These are phyloP conservation scores for Drosophila borealis DNA, from an alignment of 2,888 invertebrate genomes.

Conservation along the genomic window DNA sequence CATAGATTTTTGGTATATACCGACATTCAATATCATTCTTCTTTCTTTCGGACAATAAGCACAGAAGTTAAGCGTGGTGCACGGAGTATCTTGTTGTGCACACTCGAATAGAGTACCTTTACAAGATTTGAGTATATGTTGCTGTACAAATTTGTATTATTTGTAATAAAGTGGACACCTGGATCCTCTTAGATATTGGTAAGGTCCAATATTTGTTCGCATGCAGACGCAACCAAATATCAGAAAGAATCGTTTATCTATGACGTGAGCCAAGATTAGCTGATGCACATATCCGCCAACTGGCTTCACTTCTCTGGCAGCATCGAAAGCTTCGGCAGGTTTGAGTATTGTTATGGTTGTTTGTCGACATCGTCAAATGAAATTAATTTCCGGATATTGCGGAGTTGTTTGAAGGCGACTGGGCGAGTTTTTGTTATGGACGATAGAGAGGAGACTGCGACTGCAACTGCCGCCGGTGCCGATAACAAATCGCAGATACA, in stretches of 20 bases:
- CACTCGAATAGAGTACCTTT: too few species aligned
- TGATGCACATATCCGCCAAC: background rate
- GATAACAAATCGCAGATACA: conserved; percentile 85
- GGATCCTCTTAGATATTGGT: too few species aligned
- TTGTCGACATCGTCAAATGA: conserved; percentile 50
- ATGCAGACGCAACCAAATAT: background rate
- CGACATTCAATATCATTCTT: too few species aligned
- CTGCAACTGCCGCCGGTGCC: conserved; percentile 64
- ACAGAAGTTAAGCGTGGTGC: too few species aligned
- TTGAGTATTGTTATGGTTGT: conserved; percentile 1
- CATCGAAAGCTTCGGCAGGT: background rate
- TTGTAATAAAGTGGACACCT: too few species aligned
- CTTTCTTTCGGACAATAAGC: too few species aligned
- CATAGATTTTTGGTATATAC: too few species aligned
- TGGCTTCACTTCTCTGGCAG: background rate
- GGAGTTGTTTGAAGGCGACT: conserved; percentile 35
- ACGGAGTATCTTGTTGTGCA: too few species aligned
- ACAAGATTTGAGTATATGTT: too few species aligned
- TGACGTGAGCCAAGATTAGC: background rate
- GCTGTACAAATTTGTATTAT: too few species aligned
- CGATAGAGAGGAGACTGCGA: conserved; percentile 45
- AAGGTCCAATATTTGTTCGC: too few species aligned
- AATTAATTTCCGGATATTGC: conserved; percentile 47
- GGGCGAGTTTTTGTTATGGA: conserved; percentile 36
- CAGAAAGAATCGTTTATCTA: background rate